Conservation (phyloP, 2,797 vertebrate species). For the Nyctibius grandis region DNA sequence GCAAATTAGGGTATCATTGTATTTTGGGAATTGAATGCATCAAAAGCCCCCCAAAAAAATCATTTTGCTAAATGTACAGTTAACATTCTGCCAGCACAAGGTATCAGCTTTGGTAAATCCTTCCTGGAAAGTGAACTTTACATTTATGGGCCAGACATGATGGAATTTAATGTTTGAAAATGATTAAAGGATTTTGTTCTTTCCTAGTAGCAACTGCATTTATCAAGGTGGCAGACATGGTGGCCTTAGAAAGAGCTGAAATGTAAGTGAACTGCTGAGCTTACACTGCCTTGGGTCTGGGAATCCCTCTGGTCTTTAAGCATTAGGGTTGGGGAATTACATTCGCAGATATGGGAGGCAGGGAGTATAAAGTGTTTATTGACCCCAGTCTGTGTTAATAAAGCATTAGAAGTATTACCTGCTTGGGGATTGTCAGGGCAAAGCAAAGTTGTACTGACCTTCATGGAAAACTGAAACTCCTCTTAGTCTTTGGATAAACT, state of each 20-base stretch:
- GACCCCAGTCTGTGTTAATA: slow-evolving; percentile 55
- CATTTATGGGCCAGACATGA: slow-evolving; percentile 64
- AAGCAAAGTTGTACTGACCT: slow-evolving; percentile 4
- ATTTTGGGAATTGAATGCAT: background rate
- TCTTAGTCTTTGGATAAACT: slow-evolving; percentile 5
- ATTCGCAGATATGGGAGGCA: background rate
- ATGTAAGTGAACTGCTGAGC: slow-evolving; percentile 42
- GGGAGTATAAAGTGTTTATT: slow-evolving; percentile 59
- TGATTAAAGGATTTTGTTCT: slow-evolving; percentile 71
- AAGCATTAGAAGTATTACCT: slow-evolving; percentile 47
- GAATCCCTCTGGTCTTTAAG: slow-evolving; percentile 51
- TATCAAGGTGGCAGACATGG: slow-evolving; percentile 63
- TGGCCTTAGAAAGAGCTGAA: slow-evolving; percentile 55
- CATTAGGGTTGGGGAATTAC: slow-evolving; percentile 20
- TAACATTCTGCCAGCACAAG: background rate
- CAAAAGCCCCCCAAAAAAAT: background rate
- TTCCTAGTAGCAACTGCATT: slow-evolving; percentile 66
- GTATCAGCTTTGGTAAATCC: slow-evolving; percentile 65
- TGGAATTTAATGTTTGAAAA: slow-evolving; percentile 67
- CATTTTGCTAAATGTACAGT: background rate
- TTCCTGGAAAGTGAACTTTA: slow-evolving; percentile 69
- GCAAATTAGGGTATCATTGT: background rate
- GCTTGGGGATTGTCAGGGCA: slow-evolving; percentile 26
- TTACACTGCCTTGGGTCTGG: background rate
- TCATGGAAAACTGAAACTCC: background rate